These are phyloP conservation scores for Notarius lentiginosus DNA, from an alignment of 2,113 vertebrate species.

Conservation along the genomic window DNA sequence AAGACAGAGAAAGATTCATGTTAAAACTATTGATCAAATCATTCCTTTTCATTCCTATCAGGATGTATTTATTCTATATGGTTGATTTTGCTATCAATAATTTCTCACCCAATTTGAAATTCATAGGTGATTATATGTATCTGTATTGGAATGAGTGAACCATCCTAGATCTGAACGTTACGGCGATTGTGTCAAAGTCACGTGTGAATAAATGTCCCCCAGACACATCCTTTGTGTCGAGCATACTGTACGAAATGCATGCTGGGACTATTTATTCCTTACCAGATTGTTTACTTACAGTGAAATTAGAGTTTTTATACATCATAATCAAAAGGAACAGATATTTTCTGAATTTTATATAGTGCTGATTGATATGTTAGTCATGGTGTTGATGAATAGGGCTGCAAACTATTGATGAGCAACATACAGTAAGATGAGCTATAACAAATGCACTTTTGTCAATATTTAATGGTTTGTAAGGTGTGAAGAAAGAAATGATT, in stretches of 20 bases:
- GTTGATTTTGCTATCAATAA: background rate
- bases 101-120: background rate
- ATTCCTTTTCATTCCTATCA: background rate
- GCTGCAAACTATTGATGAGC: background rate
- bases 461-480: background rate
- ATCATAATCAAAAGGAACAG: background rate
- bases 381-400: background rate
- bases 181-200: background rate
- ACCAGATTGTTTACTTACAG: background rate
- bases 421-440: background rate
- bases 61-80: slow-evolving; percentile 12
- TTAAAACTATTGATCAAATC: slow-evolving; percentile 24
- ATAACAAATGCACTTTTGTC: background rate
- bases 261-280: background rate
- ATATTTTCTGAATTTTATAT: background rate
- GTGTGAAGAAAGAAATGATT: background rate
- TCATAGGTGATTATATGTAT: background rate
- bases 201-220: background rate
- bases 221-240: background rate
- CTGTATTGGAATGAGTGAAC: background rate
- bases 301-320: background rate
- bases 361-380: background rate
- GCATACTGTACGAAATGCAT: background rate
- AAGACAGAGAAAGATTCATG: slow-evolving; percentile 50
- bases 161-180: background rate